Evolutionary conservation across 2,797 vertebrate genomes (phyloP), one percentile per base, ranked within the genome.

Genomic region (Microctenopoma lineatum): DNA sequence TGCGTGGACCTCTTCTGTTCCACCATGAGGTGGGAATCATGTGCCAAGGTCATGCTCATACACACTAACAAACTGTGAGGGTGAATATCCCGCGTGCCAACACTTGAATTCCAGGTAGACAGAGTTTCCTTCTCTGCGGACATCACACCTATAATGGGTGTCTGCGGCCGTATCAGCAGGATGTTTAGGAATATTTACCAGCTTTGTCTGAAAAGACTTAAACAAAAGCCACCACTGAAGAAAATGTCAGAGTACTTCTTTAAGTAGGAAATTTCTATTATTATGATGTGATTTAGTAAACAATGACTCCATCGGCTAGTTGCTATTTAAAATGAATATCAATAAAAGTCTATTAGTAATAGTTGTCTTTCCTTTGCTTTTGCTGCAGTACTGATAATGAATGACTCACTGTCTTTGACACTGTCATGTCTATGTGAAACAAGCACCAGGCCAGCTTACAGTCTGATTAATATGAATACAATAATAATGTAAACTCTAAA

Each of bases 101-200:
- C 62, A 56, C 4, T 46, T 58, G 39, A 56, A 21, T 38, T 59
- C 36, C 12, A 25, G 68, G 47, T 60, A 29, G 36, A 65, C 62
- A 72, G 66, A 32, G 44, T 4, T 70, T 72, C 59, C 21, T 57
- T 67, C 85, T 84, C 64, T 71, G 73, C 78, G 78, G 67, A 76
- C 67, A 73, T 77, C 47, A 61, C 21, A 32, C 50, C 56, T 84
- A 80, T 84, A 80, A 87, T 83, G 66, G 84, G 47, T 80, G 67
- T 84, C 75, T 66, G 60, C 13, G 44, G 50, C 82, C 86, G 82
- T 85, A 75, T 86, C 85, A 89, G 87, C 84, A 83, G 64, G 80
- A 60, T 66, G 62, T 78, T 70, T 15, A 45, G 57, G 32, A 46
- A 71, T 53, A 39, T 59, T 66, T 50, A 63, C 48, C 16, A 38